Percentiles rank a stretch among this genome's conserved stretches.
These are phyloP conservation scores for Plutella xylostella DNA, from an alignment of 2,888 invertebrate genomes.

Conservation along the genomic window DNA sequence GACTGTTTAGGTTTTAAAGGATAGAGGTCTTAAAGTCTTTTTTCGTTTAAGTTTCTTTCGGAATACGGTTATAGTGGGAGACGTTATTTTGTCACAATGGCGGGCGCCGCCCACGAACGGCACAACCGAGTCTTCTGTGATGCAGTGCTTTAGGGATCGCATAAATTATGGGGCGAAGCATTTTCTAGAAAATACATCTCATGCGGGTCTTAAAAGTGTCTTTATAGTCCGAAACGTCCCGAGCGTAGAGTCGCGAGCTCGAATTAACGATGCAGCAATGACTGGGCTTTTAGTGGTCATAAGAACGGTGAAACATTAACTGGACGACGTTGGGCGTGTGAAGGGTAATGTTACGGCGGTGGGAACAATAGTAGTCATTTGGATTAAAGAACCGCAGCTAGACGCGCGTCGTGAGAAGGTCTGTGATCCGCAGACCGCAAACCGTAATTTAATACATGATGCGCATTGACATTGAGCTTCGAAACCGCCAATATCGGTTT, in stretches of 20 bases:
- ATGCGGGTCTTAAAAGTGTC: conserved; percentile 32
- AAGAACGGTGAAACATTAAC: conserved; percentile 2
- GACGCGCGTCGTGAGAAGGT: conserved; percentile 56
- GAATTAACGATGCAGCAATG: not conserved
- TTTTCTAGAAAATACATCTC: conserved; percentile 41
- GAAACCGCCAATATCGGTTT: conserved; percentile 60
- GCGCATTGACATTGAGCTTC: conserved; percentile 66
- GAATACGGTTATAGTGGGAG: conserved; percentile 55
- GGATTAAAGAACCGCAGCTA: conserved; percentile 40
- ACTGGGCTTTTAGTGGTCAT: not conserved
- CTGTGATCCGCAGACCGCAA: conserved; percentile 52
- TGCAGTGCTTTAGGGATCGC: conserved; percentile 65
- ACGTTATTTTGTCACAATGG: conserved; percentile 69
- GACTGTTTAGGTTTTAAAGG: conserved; percentile 29
- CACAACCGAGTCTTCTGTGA: conserved; percentile 57
- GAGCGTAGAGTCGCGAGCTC: too few species aligned
- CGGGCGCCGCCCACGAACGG: conserved; percentile 59
- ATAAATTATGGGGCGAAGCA: conserved; percentile 58
- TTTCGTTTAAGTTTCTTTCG: conserved; percentile 29
- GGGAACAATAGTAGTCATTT: conserved; percentile 31
- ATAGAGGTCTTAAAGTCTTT: conserved; percentile 36
- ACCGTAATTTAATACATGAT: conserved; percentile 66
- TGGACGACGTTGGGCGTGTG: not conserved
- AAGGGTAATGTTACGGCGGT: conserved; percentile 11
- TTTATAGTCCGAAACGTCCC: too few species aligned